Evolutionary conservation across 2,888 invertebrate genomes (phyloP).

Genomic region (Platycheirus rosarum): DNA sequence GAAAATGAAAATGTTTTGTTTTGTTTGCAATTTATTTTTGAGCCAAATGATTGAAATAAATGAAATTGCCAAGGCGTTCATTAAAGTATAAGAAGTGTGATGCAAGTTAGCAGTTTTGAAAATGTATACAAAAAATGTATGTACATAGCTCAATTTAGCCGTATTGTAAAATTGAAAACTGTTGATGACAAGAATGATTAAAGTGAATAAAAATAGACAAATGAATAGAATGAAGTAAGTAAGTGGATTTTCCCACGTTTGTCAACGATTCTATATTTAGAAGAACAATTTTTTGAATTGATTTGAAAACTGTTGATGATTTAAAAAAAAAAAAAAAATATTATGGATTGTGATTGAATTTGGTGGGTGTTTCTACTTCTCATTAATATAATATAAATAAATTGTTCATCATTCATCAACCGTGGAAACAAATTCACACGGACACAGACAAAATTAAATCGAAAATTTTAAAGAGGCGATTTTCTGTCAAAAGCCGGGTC

Average conservation of each 20-base stretch:
- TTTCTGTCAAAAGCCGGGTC: too few relatives aligned
- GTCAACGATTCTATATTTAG: conserved; percentile 52
- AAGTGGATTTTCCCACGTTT: conserved; percentile 37
- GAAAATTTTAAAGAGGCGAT: too few relatives aligned
- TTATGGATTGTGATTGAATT: too few relatives aligned
- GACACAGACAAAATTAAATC: too few relatives aligned
- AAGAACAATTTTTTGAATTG: conserved; percentile 6
- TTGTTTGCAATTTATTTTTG: background rate
- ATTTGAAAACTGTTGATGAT: background rate
- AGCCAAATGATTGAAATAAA: background rate
- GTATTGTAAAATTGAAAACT: background rate
- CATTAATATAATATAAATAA: too few relatives aligned
- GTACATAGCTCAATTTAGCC: background rate
- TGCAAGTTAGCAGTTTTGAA: too few relatives aligned
- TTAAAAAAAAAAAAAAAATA: too few relatives aligned
- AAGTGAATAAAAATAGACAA: conserved; percentile 20
- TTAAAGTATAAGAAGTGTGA: background rate
- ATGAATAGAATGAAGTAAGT: conserved; percentile 5
- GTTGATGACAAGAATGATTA: background rate
- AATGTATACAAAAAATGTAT: too few relatives aligned
- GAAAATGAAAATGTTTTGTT: conserved; percentile 10
- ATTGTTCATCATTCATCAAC: too few relatives aligned
- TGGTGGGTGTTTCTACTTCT: too few relatives aligned
- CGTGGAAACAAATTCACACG: too few relatives aligned
- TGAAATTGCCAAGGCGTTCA: background rate